These are phyloP conservation scores for Nemapogon koenigi DNA, from an alignment of 2,888 invertebrate genomes.

Conservation along the genomic window DNA sequence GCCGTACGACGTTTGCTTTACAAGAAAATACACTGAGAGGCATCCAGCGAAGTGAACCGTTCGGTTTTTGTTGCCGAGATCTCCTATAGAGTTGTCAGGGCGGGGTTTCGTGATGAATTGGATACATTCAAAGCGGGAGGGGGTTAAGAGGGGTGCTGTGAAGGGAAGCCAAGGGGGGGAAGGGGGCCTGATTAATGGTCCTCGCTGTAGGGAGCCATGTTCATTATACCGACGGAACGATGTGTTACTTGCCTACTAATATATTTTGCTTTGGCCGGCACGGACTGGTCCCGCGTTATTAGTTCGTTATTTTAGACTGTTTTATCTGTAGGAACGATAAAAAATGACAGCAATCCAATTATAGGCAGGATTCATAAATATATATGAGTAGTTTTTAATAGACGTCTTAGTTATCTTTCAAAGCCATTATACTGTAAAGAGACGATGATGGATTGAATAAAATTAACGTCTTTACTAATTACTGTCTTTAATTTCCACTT, in stretches of 20 bases:
- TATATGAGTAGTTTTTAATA: constrained; percentile 5
- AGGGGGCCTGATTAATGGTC: constrained; percentile 51
- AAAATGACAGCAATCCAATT: constrained; percentile 34
- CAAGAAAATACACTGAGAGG: constrained; percentile 52
- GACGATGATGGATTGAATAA: too few relatives aligned
- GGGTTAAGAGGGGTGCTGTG: constrained; percentile 44
- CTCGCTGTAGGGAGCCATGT: constrained; percentile 57
- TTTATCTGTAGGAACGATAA: constrained; percentile 52
- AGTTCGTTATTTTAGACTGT: constrained; percentile 55
- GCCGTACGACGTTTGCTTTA: constrained; percentile 39
- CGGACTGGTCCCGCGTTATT: constrained; percentile 31
- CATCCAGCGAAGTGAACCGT: too few relatives aligned
- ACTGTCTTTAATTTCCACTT: too few relatives aligned
- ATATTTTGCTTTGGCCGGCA: constrained; percentile 48
- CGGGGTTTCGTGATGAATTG: constrained; percentile 66
- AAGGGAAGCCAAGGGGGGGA: constrained; percentile 30
- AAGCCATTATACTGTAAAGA: neutral
- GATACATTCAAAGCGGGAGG: constrained; percentile 53
- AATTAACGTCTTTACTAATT: too few relatives aligned
- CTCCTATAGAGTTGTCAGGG: constrained; percentile 69
- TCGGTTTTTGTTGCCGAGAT: constrained; percentile 21
- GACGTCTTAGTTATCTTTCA: constrained; percentile 7
- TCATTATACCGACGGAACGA: constrained; percentile 60
- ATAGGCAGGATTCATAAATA: constrained; percentile 21
- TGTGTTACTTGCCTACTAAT: constrained; percentile 59